phyloP scores from a whole-genome alignment of 2,113 vertebrate species.

The Orcinus orca region DNA sequence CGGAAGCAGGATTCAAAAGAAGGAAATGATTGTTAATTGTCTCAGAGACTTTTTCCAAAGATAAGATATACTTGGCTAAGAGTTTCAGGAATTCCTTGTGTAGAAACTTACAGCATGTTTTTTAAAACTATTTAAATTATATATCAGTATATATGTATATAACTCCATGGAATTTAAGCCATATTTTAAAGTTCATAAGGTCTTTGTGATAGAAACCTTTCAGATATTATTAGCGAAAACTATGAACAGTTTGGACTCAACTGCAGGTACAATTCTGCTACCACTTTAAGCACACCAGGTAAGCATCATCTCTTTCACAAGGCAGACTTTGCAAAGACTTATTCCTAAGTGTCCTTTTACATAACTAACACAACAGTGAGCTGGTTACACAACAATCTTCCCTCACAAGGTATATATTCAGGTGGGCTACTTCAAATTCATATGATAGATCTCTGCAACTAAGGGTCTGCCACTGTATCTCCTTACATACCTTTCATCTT shows the following conservation, averaged over 20 bases:
- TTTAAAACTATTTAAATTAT: neutral
- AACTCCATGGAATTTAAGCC: neutral
- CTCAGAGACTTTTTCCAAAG: neutral
- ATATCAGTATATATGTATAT: neutral
- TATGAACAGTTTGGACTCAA: neutral
- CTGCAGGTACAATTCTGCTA: neutral
- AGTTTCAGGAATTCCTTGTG: neutral
- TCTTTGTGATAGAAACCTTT: neutral
- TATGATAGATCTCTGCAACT: neutral
- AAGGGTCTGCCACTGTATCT: neutral
- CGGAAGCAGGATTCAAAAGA: neutral
- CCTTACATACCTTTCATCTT: neutral
- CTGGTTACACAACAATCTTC: neutral
- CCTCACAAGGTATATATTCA: neutral
- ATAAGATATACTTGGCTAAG: neutral
- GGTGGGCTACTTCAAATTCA: neutral
- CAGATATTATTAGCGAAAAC: neutral
- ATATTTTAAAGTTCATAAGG: neutral
- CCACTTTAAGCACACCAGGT: neutral
- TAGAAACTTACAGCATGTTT: neutral
- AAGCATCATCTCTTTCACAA: neutral
- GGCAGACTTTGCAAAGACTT: neutral
- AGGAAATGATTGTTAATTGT: neutral
- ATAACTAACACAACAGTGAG: neutral
- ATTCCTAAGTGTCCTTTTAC: neutral